Conservation (phyloP, 1,140 invertebrate species). For the Anoplophora glabripennis region DNA sequence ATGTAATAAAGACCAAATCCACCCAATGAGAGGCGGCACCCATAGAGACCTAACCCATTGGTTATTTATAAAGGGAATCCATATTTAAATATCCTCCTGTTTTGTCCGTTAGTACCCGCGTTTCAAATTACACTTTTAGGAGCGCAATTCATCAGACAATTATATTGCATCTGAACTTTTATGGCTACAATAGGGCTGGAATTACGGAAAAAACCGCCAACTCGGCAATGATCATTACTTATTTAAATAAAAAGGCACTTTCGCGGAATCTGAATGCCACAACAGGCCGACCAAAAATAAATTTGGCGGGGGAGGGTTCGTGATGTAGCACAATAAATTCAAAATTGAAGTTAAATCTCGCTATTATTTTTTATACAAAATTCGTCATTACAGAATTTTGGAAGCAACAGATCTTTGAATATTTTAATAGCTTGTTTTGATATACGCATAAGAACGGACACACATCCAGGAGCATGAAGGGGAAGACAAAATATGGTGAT, state of each 20-base stretch:
- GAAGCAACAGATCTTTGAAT: too few species aligned
- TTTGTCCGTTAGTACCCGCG: too few species aligned
- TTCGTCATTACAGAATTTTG: too few species aligned
- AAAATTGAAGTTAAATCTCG: too few species aligned
- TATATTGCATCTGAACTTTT: background rate
- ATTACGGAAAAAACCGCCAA: too few species aligned
- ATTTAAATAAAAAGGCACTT: constrained; percentile 27
- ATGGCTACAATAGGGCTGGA: too few species aligned
- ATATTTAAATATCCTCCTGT: constrained; percentile 15
- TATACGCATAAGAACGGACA: too few species aligned
- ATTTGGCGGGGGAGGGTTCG: constrained; percentile 5
- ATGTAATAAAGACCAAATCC: constrained; percentile 14
- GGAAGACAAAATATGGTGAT: too few species aligned
- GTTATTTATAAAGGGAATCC: background rate
- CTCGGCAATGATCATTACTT: constrained; percentile 10
- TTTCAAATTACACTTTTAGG: constrained; percentile 12
- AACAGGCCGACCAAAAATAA: constrained; percentile 4
- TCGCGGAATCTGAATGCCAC: constrained; percentile 11
- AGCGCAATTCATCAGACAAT: constrained; percentile 18
- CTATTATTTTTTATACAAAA: too few species aligned
- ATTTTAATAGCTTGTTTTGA: too few species aligned
- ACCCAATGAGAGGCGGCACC: constrained; percentile 16
- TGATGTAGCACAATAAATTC: constrained; percentile 1
- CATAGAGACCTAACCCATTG: background rate
- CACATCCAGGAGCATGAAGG: too few species aligned